Evolutionary conservation across 2,797 vertebrate genomes (phyloP), one percentile per base, ranked within the genome.

Genomic region (Megalops cyprinoides): DNA sequence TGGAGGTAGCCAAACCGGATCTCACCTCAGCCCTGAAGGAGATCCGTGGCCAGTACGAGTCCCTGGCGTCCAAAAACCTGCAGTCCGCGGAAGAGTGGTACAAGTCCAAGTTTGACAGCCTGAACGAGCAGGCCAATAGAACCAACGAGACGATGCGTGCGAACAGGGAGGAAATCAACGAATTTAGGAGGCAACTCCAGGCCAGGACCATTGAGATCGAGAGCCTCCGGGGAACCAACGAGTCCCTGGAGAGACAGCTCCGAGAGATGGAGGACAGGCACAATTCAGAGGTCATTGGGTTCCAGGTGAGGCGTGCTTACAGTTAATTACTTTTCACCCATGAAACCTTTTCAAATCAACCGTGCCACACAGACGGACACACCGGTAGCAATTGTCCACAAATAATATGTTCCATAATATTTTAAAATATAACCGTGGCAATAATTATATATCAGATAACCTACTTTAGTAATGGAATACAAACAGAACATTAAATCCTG

Each of bases 81-180:
- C 96, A 98, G 82, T 97, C 97, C 0, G 97, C 97, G 14, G 97
- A 99, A 85, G 98, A 97, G 88, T 99, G 98, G 98, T 98, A 98
- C 95, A 97, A 97, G 90, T 92, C 94, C 86, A 97, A 97, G 92
- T 97, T 97, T 84, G 95, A 93, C 77, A 95, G 97, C 88, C 90
- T 99, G 77, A 96, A 92, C 12, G 95, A 97, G 76, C 95, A 97
- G 90, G 97, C 97, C 8, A 96, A 76, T 84, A 94, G 96, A 82
- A 97, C 95, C 88, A 96, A 93, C 60, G 96, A 99, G 82, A 95
- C 95, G 77, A 96, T 98, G 86, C 95, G 97, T 0, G 95, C 96
- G 85, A 95, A 93, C 91, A 93, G 97, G 79, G 95, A 98, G 83
- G 98, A 99, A 87, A 83, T 96, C 85, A 96, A 96, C 79, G 97